phyloP scores from a whole-genome alignment of 2,888 invertebrate species.

The Dynastes grantii region DNA sequence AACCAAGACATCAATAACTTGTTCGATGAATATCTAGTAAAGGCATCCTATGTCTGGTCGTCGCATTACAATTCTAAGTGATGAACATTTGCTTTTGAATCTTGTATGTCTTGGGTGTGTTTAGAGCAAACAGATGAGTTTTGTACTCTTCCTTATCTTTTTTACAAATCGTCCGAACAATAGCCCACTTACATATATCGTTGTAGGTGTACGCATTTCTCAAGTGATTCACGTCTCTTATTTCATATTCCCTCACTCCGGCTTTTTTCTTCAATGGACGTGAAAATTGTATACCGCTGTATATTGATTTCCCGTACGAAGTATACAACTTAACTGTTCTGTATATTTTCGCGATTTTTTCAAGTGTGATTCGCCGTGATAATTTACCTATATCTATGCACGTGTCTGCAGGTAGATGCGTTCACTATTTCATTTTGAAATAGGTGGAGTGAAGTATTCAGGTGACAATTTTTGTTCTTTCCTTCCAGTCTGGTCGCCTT shows the following conservation, averaged over 20 bases:
- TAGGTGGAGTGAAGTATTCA: constrained; percentile 52
- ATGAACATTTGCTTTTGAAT: constrained; percentile 31
- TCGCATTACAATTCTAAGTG: constrained; percentile 18
- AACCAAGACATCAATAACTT: not conserved
- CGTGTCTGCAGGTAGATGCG: constrained; percentile 51
- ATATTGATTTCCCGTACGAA: not conserved
- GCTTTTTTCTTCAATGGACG: constrained; percentile 21
- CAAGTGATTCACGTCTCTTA: constrained; percentile 47
- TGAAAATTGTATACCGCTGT: not conserved
- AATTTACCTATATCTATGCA: constrained; percentile 9
- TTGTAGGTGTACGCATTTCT: constrained; percentile 54
- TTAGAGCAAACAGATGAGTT: constrained; percentile 50
- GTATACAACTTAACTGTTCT: constrained; percentile 1
- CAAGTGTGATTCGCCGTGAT: constrained; percentile 2
- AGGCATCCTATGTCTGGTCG: not conserved
- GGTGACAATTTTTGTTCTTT: constrained; percentile 54
- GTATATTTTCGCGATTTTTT: constrained; percentile 35
- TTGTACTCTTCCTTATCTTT: constrained; percentile 55
- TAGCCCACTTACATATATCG: constrained; percentile 49
- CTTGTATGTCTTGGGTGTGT: constrained; percentile 51
- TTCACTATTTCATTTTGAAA: constrained; percentile 46
- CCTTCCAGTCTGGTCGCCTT: constrained; percentile 44
- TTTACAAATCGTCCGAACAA: constrained; percentile 55
- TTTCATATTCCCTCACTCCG: constrained; percentile 7
- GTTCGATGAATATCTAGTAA: not conserved